Evolutionary conservation across 2,797 vertebrate genomes (phyloP).

Genomic region (Siniperca undulata): DNA sequence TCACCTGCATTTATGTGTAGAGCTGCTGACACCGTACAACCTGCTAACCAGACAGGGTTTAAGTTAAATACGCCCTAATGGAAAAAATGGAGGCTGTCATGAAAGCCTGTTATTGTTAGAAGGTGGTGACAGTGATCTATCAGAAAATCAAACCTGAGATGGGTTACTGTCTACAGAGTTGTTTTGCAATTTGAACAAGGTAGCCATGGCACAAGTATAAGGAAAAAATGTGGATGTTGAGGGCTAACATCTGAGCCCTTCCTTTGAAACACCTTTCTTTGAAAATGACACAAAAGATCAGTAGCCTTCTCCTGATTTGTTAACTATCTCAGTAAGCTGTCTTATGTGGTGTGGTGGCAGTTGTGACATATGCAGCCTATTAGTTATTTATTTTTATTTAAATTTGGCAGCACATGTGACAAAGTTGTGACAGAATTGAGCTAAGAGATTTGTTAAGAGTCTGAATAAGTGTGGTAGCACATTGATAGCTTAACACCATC

Average conservation of each 20-base stretch:
- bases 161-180: neutral
- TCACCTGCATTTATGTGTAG: conserved; percentile 41
- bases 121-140: neutral
- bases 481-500: neutral
- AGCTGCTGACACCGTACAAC: conserved; percentile 39
- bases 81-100: conserved; percentile 8
- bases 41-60: conserved; percentile 33
- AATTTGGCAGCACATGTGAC: conserved; percentile 6
- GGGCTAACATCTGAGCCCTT: conserved; percentile 2
- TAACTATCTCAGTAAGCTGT: neutral
- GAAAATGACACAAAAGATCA: conserved; percentile 27
- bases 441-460: neutral
- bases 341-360: neutral
- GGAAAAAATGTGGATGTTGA: neutral
- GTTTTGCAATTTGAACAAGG: conserved; percentile 22
- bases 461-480: neutral
- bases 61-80: conserved; percentile 40
- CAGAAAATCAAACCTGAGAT: conserved; percentile 15
- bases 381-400: conserved; percentile 3
- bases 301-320: neutral
- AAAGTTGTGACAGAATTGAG: neutral
- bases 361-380: neutral
- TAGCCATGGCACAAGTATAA: neutral
- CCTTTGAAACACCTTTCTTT: neutral
- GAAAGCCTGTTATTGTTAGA: conserved; percentile 3